Evolutionary conservation across 2,888 invertebrate species (phyloP), one percentile per base, ranked within the genome.

Genomic region (Germaria angustata): DNA sequence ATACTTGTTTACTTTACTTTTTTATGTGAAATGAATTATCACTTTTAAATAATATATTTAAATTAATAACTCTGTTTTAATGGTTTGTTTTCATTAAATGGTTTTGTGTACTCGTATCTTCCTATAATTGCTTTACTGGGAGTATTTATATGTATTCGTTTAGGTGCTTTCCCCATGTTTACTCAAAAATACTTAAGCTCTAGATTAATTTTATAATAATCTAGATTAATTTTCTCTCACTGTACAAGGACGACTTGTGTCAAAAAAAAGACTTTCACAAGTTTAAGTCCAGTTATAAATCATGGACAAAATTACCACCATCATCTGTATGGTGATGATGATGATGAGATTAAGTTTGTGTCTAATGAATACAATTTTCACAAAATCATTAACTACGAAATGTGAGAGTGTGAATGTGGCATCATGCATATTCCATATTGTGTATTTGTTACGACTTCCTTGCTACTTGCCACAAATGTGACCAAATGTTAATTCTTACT

Each of bases 211-310:
- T n/a, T n/a, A n/a, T n/a, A n/a, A n/a, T n/a, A n/a, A n/a, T n/a
- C 22, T 46, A 4, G 2, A 46, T 46, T 46, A 20, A 46, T 11
- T 49, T 51, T 51, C 51, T 51, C 51, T 51, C n/a, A 51, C 24
- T 51, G 15, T 51, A 55, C 3, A 20, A 63, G 24, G 15, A 46
- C 8, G 46, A 36, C 28, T 44, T 77, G 17, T 28, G 41, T 36
- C 73, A 34, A 28, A 68, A 49, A 51, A 15, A 22, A 2, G 24
- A n/a, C n/a, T n/a, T 17, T n/a, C 22, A 4, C 32, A 51, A 51
- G 34, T 69, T 77, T 72, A 71, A 68, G 61, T 71, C 61, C 61
- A 39, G 68, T 55, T 73, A 78, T 81, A 81, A 78, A 81, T 78
- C 77, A 61, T 77, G 55, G 66, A 46, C 77, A 66, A 81, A 68